Evolutionary conservation across 1,140 invertebrate genomes (phyloP), one percentile per base, ranked within the genome.

Genomic region (Drosophila gunungcola): DNA sequence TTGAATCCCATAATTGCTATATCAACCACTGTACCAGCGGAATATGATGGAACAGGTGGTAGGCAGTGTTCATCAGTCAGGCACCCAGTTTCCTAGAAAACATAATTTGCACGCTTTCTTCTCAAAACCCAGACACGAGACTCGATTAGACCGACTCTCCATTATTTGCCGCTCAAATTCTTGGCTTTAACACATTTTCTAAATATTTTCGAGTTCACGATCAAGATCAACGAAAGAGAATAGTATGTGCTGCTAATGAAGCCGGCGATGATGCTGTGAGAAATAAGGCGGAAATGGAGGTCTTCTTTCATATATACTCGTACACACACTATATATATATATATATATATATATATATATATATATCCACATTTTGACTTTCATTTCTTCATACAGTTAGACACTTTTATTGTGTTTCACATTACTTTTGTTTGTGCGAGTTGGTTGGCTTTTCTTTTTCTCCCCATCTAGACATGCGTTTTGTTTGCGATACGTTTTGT

Each of bases 381-480:
- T 86, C 83, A 88, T 86, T 86, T 86, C 82, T 86, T 86, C 54
- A 82, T 65, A 76, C 70, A 82, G 78, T 86, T 82, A 82, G 82
- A 86, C 83, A 86, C 83, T 86, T 86, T 86, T 86, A 86, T 88
- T 86, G 83, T 86, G 79, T 69, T 86, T 86, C 80, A 76, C 83
- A 82, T 70, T 84, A 69, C 62, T 80, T 67, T 36, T 82, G 48
- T 73, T 49, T 39, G 62, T 21, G 56, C 43, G 34, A 32, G 69
- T 68, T 48, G 48, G 52, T 60, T 21, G 16, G 16, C 16, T 21
- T 21, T 21, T 21, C 16, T 21, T 21, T 76, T 78, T 56, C 65
- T 39, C 39, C 29, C 61, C 25, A 25, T 38, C 53, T 27, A 7
- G 9, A 10, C 36, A 9, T 7, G 9, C 49, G 39, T 56, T 68